These are phyloP conservation scores for Orthosia cruda DNA, from an alignment of 2,888 invertebrate species.

Conservation along the genomic window DNA sequence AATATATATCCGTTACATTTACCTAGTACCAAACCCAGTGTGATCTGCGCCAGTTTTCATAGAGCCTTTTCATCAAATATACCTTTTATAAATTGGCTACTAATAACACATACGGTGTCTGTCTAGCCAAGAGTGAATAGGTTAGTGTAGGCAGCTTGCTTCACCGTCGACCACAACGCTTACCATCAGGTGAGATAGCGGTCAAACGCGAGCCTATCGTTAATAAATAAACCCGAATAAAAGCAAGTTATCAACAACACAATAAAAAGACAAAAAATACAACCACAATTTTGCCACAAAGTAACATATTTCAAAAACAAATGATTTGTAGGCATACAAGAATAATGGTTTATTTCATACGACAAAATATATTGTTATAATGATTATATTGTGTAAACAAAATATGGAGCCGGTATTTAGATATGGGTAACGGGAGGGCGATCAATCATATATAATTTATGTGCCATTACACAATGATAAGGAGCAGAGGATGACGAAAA, in stretches of 20 bases:
- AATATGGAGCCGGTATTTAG: conserved; percentile 63
- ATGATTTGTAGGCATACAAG: conserved; percentile 55
- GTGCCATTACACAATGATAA: conserved; percentile 66
- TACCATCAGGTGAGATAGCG: too few relatives aligned
- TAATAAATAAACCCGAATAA: not conserved
- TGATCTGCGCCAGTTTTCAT: not conserved
- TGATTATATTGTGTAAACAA: conserved; percentile 59
- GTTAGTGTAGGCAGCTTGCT: too few relatives aligned
- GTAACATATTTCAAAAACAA: conserved; percentile 47
- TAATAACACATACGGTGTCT: not conserved
- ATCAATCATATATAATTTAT: conserved; percentile 71
- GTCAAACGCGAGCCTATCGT: too few relatives aligned
- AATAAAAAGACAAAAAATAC: not conserved
- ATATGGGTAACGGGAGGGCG: conserved; percentile 49
- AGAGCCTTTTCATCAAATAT: not conserved
- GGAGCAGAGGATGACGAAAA: conserved; percentile 54
- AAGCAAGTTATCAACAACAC: not conserved
- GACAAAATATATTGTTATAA: conserved; percentile 62
- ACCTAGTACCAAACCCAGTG: too few relatives aligned
- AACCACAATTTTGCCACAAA: conserved; percentile 15
- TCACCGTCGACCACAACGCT: too few relatives aligned
- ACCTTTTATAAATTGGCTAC: not conserved
- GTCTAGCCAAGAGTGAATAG: too few relatives aligned
- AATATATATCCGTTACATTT: not conserved
- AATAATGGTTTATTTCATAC: conserved; percentile 49